Evolutionary conservation across 2,888 invertebrate species (phyloP), one percentile per base, ranked within the genome.

Genomic region (Lasioglossum oenotherae): DNA sequence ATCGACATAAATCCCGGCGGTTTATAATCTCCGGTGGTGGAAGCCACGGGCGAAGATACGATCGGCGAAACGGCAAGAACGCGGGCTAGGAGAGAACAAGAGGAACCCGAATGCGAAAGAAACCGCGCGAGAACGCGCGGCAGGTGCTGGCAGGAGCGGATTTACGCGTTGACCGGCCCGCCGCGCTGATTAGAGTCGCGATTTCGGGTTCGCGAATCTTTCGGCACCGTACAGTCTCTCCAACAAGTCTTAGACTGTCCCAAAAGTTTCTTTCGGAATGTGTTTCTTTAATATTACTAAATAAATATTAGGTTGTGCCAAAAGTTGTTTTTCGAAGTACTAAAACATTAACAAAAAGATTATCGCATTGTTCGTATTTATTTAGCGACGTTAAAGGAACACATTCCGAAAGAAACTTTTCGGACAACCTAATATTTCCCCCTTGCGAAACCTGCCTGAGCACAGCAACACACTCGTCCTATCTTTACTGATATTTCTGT

Each of bases 1-100:
- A 94, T 94, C 92, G 92, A 93, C 93, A 92, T 94, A 93, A 94
- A 93, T 93, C 93, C 92, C 90, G 86, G 89, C 92, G 92, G 93
- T 94, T 94, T 93, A 94, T 93, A 94, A 94, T 94, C 94, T 94
- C 53, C 53, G 53, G 91, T 88, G 92, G 88, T 89, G 91, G 91
- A 91, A 92, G 92, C 90, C 88, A 86, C 88, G 90, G 86, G 88
- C 16, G 87, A 80, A 93, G 94, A 94, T 94, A 93, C 92, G 90
- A 94, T 94, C 94, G 91, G 86, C 82, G 81, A 67, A 73, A 6
- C 73, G 69, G 75, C 77, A 78, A 84, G 74, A 85, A 64, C 60
- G 80, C 60, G 53, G 85, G 85, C 86, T 84, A 78, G 69, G 76
- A 82, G 76, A 74, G 87, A 76, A 44, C 57, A 82, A 85, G 88